Conservation (phyloP, 2,888 invertebrate genomes). For the Lasioglossum lativentre region DNA sequence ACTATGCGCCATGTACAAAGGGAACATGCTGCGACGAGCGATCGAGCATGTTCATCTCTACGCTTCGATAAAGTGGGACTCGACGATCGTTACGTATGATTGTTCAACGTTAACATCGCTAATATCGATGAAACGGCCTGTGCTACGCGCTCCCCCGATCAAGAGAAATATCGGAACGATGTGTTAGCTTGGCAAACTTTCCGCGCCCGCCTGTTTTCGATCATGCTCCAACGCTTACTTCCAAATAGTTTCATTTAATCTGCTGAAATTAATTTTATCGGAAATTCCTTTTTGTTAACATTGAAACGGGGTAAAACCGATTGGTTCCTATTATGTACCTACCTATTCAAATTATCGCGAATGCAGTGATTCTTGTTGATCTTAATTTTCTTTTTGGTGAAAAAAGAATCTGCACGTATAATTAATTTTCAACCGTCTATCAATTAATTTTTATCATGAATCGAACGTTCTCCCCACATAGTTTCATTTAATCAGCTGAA, state of each 20-base stretch:
- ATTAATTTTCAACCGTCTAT: background rate
- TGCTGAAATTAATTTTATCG: background rate
- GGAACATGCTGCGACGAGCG: slow-evolving; percentile 44
- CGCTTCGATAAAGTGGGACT: slow-evolving; percentile 46
- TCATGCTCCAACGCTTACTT: background rate
- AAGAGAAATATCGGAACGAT: slow-evolving; percentile 2
- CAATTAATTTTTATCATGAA: background rate
- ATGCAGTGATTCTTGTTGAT: background rate
- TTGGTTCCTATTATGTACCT: background rate
- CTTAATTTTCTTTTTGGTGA: background rate
- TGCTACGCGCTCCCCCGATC: background rate
- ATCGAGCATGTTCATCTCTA: slow-evolving; percentile 50
- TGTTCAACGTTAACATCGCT: slow-evolving; percentile 36
- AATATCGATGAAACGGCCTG: slow-evolving; percentile 12
- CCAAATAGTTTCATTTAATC: background rate
- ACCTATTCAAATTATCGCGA: background rate
- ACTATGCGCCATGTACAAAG: slow-evolving; percentile 56
- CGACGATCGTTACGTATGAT: slow-evolving; percentile 40
- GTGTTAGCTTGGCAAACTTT: slow-evolving; percentile 12
- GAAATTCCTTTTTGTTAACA: background rate
- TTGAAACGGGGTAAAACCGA: background rate
- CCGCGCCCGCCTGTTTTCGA: background rate
- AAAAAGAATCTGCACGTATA: background rate
- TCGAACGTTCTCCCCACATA: background rate
- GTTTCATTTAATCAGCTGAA: background rate